Percentiles rank a stretch among this genome's conserved stretches.
Conservation (phyloP, 2,888 invertebrate genomes). For the Cephus pygmeus region DNA sequence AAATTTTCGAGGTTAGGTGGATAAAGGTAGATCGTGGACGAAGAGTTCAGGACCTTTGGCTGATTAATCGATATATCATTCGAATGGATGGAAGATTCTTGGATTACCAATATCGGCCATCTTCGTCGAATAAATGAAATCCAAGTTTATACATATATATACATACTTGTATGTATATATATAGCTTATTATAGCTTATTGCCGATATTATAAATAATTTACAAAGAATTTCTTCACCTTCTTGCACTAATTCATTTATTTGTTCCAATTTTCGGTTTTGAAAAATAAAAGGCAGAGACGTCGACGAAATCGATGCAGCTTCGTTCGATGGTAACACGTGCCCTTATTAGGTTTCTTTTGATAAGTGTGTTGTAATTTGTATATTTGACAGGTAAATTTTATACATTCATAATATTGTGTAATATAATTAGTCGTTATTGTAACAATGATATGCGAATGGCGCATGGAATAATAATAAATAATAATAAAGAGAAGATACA, state of each 20-base stretch:
- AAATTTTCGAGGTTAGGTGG: neutral
- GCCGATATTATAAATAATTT: neutral
- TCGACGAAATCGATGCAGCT: neutral
- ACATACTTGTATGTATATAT: neutral
- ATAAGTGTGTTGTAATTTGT: conserved; percentile 28
- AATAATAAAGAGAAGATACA: neutral
- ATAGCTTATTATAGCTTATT: neutral
- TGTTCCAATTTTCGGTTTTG: neutral
- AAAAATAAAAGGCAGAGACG: neutral
- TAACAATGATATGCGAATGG: conserved; percentile 52
- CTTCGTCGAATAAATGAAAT: neutral
- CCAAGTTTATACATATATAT: neutral
- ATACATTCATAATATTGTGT: conserved; percentile 49
- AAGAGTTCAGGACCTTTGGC: neutral
- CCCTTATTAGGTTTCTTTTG: neutral
- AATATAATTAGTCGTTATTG: conserved; percentile 35
- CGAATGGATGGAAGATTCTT: neutral
- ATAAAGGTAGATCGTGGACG: neutral
- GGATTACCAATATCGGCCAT: neutral
- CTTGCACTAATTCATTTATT: neutral
- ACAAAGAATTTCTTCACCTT: neutral
- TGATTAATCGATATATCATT: neutral
- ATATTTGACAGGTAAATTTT: conserved; percentile 56
- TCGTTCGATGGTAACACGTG: neutral
- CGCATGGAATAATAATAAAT: conserved; percentile 21